phyloP scores from a whole-genome alignment of 2,113 vertebrate genomes.

The Geococcyx californianus region DNA sequence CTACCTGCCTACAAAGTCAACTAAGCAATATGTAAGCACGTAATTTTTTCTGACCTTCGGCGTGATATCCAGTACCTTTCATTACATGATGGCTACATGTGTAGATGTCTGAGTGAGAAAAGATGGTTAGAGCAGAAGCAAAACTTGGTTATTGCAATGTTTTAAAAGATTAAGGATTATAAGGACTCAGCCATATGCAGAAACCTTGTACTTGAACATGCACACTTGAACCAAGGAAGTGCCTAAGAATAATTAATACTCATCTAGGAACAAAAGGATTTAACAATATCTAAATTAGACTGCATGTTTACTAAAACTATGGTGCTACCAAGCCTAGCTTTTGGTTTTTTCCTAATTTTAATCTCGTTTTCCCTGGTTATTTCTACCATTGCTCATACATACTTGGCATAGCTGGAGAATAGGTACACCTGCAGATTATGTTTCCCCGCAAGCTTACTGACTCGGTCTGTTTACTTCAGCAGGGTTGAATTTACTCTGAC shows the following conservation, averaged over 20 bases:
- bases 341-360: not conserved
- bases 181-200: not conserved
- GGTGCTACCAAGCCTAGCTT: not conserved
- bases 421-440: not conserved
- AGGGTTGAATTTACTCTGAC: not conserved
- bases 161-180: not conserved
- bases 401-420: not conserved
- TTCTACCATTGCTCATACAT: not conserved
- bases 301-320: not conserved
- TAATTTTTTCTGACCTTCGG: not conserved
- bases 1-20: not conserved
- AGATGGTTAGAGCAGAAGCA: not conserved
- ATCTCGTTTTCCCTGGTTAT: not conserved
- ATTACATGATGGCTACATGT: fast-evolving
- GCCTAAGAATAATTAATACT: not conserved
- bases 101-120: not conserved
- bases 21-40: fast-evolving
- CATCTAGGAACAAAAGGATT: not conserved
- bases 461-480: not conserved
- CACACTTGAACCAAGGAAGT: not conserved
- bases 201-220: not conserved
- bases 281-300: not conserved
- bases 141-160: not conserved
- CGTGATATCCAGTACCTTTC: not conserved
- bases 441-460: not conserved